A percentile compares a stretch with the other conserved stretches of the same genome.
Conservation (phyloP, 2,113 vertebrate genomes). For the Tauraco erythrolophus region DNA sequence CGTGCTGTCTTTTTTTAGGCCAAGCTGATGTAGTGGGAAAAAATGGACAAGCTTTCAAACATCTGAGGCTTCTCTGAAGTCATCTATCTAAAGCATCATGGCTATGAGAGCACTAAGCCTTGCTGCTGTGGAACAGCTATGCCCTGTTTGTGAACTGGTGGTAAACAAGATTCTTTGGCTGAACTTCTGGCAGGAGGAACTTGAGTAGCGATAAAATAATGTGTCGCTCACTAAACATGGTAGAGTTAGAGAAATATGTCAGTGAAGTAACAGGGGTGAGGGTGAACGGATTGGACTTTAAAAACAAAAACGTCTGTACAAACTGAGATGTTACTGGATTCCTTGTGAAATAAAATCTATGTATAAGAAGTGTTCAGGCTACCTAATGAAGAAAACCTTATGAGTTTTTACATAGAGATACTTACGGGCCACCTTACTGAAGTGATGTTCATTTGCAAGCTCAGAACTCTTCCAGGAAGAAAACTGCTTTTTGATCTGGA, state of each 20-base stretch:
- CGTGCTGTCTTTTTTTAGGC: neutral
- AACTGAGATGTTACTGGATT: neutral
- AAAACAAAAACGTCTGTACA: neutral
- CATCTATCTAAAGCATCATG: neutral
- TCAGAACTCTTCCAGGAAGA: neutral
- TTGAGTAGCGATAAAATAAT: neutral
- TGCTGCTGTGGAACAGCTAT: neutral
- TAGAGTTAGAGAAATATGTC: neutral
- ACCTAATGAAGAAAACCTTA: neutral
- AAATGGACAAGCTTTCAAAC: neutral
- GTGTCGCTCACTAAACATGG: neutral
- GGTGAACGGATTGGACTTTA: neutral
- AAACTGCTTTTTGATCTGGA: neutral
- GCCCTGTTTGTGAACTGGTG: neutral
- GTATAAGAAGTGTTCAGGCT: neutral
- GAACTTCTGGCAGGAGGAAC: neutral
- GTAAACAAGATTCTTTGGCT: constrained; percentile 23
- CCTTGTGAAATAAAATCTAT: neutral
- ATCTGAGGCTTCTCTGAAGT: neutral
- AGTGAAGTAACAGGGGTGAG: neutral
- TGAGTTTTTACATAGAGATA: neutral
- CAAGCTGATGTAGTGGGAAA: neutral
- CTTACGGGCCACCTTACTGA: neutral
- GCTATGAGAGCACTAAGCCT: neutral
- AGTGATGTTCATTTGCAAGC: neutral